Percentiles rank a stretch among this genome's conserved stretches.
Conservation (phyloP, 2,797 vertebrate species). For the Alca torda region DNA sequence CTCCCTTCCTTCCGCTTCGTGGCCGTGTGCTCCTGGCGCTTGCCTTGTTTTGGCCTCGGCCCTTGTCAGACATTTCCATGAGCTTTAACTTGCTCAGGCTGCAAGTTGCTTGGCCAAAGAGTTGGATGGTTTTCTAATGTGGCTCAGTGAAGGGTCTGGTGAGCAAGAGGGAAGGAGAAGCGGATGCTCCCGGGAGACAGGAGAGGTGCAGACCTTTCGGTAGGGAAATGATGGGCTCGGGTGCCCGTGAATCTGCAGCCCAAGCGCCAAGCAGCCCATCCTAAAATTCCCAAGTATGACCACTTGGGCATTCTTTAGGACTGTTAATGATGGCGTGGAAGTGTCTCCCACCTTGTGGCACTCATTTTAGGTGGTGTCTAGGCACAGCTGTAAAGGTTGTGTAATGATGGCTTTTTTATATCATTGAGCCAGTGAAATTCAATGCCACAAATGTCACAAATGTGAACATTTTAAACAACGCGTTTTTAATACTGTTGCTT, state of each 20-base stretch:
- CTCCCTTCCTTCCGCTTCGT: not conserved
- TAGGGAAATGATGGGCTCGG: not conserved
- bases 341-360: rapidly evolving
- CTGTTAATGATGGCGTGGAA: not conserved
- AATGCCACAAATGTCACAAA: not conserved
- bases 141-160: not conserved
- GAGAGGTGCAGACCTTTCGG: not conserved
- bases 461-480: not conserved
- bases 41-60: not conserved
- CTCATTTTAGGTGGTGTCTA: not conserved
- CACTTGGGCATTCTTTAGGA: not conserved
- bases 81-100: not conserved
- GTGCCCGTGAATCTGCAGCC: not conserved
- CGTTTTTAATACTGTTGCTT: not conserved
- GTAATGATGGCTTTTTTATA: not conserved
- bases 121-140: not conserved
- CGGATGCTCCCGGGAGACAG: rapidly evolving
- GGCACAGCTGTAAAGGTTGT: not conserved
- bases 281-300: not conserved
- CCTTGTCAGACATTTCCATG: not conserved
- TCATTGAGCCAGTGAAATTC: not conserved
- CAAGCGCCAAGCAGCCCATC: not conserved
- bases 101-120: not conserved
- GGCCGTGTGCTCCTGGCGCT: rapidly evolving
- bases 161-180: not conserved